Evolutionary conservation across 2,888 invertebrate genomes (phyloP).

Genomic region (Stratiomys singularior): DNA sequence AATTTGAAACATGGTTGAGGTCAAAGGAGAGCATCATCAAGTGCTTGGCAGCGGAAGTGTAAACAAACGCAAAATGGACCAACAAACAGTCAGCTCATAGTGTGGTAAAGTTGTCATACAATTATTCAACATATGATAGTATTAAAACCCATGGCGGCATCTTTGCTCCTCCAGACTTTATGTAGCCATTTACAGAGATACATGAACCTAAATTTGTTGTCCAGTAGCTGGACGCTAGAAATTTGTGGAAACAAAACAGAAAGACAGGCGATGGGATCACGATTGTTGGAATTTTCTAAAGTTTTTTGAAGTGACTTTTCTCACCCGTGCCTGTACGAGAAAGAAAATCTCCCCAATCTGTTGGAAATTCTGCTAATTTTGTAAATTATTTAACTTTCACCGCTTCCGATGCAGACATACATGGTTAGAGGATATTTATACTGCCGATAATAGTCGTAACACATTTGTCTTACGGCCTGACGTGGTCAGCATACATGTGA

Average conservation of each 20-base stretch:
- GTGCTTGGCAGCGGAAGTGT: too few species aligned
- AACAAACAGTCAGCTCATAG: background rate
- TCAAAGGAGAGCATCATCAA: slow-evolving; percentile 13
- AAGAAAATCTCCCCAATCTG: slow-evolving; percentile 13
- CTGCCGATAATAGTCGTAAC: background rate
- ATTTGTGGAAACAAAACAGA: background rate
- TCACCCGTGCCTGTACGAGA: background rate
- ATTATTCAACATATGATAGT: background rate
- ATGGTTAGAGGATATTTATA: slow-evolving; percentile 25
- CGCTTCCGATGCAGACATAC: background rate
- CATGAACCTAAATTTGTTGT: slow-evolving; percentile 27
- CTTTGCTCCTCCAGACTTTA: background rate
- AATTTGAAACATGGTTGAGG: slow-evolving; percentile 21
- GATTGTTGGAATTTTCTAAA: background rate
- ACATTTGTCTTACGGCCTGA: background rate
- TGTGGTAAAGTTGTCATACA: slow-evolving; percentile 24
- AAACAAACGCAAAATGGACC: background rate
- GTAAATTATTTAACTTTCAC: slow-evolving; percentile 40
- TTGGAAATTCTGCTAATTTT: slow-evolving; percentile 37
- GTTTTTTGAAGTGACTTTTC: background rate
- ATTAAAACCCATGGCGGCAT: background rate
- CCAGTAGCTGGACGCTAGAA: slow-evolving; percentile 3
- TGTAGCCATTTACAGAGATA: background rate
- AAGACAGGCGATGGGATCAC: background rate
- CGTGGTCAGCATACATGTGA: background rate